phyloP scores from a whole-genome alignment of 1,140 invertebrate species.

The Panagrolaimus sp. region DNA sequence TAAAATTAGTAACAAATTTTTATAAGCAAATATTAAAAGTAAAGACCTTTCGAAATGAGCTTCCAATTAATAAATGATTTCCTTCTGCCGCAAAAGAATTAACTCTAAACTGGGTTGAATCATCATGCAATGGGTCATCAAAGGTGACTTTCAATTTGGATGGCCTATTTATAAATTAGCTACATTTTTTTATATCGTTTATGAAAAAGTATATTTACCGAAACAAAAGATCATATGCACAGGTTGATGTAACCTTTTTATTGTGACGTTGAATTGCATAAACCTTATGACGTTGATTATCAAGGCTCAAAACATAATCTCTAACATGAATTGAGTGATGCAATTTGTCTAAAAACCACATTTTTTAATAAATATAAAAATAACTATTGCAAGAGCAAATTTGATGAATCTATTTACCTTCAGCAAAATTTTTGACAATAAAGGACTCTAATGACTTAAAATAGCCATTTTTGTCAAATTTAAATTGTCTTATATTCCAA shows the following conservation, averaged over 20 bases:
- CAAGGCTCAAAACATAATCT: constrained; percentile 20
- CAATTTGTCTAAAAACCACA: neutral
- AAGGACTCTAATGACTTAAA: constrained; percentile 34
- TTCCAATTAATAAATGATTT: constrained; percentile 11
- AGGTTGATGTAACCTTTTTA: constrained; percentile 18
- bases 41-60: constrained; percentile 17
- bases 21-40: neutral
- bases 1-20: too few relatives aligned
- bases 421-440: constrained; percentile 36
- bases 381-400: neutral
- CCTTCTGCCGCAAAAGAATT: constrained; percentile 21
- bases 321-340: constrained; percentile 13
- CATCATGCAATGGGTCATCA: neutral
- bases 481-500: constrained; percentile 32
- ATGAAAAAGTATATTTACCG: constrained; percentile 14
- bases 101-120: constrained; percentile 6
- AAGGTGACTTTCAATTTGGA: constrained; percentile 17
- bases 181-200: neutral
- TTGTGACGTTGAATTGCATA: constrained; percentile 21
- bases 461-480: constrained; percentile 27
- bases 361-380: constrained; percentile 11
- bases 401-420: constrained; percentile 15
- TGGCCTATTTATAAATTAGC: constrained; percentile 17
- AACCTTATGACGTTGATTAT: constrained; percentile 19
- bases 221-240: constrained; percentile 27